Percentiles rank a stretch among this genome's conserved stretches.
phyloP scores from a whole-genome alignment of 2,113 vertebrate species.

The Psephotus haematonotus region DNA sequence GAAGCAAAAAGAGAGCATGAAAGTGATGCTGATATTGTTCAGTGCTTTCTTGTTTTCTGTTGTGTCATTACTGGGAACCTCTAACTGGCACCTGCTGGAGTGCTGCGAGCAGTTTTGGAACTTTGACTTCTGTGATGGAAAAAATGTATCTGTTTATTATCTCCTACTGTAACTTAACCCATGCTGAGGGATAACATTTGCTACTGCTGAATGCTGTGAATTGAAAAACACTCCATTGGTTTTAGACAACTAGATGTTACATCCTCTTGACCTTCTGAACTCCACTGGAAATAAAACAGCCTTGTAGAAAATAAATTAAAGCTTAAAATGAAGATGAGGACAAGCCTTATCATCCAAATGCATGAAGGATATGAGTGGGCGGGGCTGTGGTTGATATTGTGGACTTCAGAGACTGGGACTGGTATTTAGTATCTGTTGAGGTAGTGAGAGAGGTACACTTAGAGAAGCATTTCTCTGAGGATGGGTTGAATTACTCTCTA shows the following conservation, averaged over 20 bases:
- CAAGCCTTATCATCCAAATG: not conserved
- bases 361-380: not conserved
- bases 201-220: not conserved
- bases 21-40: not conserved
- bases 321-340: not conserved
- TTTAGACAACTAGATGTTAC: not conserved
- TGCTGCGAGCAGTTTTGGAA: not conserved
- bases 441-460: fast-evolving
- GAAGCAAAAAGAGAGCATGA: not conserved
- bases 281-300: not conserved
- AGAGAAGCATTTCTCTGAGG: not conserved
- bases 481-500: not conserved
- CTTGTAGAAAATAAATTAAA: not conserved
- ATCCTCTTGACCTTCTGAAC: not conserved
- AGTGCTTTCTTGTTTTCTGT: not conserved
- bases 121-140: not conserved
- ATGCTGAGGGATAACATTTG: not conserved
- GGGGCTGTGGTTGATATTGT: not conserved
- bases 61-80: not conserved
- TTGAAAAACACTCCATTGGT: not conserved
- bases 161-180: not conserved
- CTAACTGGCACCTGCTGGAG: not conserved
- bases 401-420: not conserved
- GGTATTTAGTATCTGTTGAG: not conserved
- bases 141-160: not conserved